Base-by-base conservation (phyloP, 2,113 vertebrate species). In the Monopterus albus region DNA sequence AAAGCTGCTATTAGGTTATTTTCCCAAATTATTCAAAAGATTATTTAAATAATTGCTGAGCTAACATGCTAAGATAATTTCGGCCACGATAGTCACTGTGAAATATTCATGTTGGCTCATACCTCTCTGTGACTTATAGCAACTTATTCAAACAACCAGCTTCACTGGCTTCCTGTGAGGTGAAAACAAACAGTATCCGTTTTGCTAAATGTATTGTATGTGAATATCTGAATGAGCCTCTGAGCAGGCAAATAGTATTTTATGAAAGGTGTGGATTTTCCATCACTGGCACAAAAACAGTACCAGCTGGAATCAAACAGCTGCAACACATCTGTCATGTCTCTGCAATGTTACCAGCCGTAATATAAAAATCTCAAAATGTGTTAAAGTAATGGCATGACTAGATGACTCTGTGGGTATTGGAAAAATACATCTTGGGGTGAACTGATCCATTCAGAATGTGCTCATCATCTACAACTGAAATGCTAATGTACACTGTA, bases 271-370 rank as follows among this genome's bases (percentile, higher is more conserved):
- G 4, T 33, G 31, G 23, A 12, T 33, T 70, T 73, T 58, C 43
- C 58, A 61, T 51, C 3, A 35, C 8, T 65, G 58, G 26, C 50
- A 57, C 13, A n/a, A 20, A 20, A 50, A 15, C 12, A 1, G 18
- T 18, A 39, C 65, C 71, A 78, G 56, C 67, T 79, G 67, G 47
- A 64, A 43, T 70, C 55, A 51, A 20, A 42, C 68, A 77, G 68
- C 47, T 77, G 69, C n/a, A n/a, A n/a, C n/a, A n/a, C n/a, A n/a
- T 61, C 45, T 31, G 57, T 75, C 36, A 71, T 58, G 26, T 28
- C 17, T 78, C 69, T 64, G 36, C 6, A 45, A n/a, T n/a, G n/a
- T n/a, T n/a, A n/a, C n/a, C n/a, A n/a, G n/a, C n/a, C 3, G 20
- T 20, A 11, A 20, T 43, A 43, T 25, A 25, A 14, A 25, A 1